Evolutionary conservation across 2,113 vertebrate species (phyloP), one percentile per base, ranked within the genome.

Genomic region (Psephotus haematonotus): DNA sequence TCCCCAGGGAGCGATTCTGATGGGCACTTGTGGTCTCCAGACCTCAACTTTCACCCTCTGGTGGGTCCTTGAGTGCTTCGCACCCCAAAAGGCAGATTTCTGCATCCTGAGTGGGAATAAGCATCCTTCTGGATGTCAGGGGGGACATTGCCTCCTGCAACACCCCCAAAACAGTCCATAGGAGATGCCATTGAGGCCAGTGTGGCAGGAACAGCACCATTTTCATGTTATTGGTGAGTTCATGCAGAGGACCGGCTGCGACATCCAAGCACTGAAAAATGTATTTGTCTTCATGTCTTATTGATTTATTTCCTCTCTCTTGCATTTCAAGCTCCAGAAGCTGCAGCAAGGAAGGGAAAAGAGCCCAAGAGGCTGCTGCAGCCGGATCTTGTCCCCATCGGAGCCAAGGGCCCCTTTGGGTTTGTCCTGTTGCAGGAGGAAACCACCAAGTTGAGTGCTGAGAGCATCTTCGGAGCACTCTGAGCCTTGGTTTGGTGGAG

Each of bases 261-360:
- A 52, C 71, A 11, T 4, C 16, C 22, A 63, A 76, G 69, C 3
- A 50, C 55, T 13, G 59, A 69, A 28, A 74, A 80, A 93, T 35
- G 5, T 82, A 71, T 94, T 96, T 97, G 95, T 96, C 96, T 95
- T 94, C 1, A 41, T 88, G 70, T 80, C 88, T 87, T 29, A 95
- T 93, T 87, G 88, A 93, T 96, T 94, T 95, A 96, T 94, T 91
- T 95, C 69, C 53, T 86, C 77, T 92, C 81, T 88, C 59, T 68
- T 3, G 17, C 37, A 50, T 82, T 86, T 72, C 67, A 74, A 86
- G 75, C 82, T 81, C 0, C 3, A 80, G 88, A 74, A 55, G 82
- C 79, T 81, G 91, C 78, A 35, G 67, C 0, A 4, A 80, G 86
- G 79, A 39, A 13, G 46, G 18, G 82, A 57, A 50, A 68, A 6